Percentiles rank a stretch among this genome's conserved stretches.
These are phyloP conservation scores for Ispidina lecontei DNA, from an alignment of 2,797 vertebrate species.

Conservation along the genomic window DNA sequence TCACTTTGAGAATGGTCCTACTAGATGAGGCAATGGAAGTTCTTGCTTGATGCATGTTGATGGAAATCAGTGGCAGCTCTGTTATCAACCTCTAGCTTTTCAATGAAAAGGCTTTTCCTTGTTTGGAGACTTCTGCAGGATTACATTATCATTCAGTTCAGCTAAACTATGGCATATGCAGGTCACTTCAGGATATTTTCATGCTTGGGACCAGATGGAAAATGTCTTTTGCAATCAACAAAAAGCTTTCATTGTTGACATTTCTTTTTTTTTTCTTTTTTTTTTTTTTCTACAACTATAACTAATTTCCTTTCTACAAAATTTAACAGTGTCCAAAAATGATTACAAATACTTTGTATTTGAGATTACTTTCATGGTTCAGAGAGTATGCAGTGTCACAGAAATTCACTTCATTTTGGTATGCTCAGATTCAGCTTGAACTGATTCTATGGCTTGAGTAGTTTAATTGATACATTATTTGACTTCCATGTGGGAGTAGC, in stretches of 20 bases:
- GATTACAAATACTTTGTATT: conserved; percentile 58
- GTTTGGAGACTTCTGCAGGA: neutral
- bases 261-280: conserved; percentile 4
- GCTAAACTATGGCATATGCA: conserved; percentile 9
- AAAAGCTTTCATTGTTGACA: conserved; percentile 56
- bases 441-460: neutral
- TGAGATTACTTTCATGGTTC: conserved; percentile 60
- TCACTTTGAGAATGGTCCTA: neutral
- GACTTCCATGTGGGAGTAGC: neutral
- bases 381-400: conserved; percentile 27
- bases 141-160: conserved; percentile 31
- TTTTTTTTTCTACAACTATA: conserved; percentile 50
- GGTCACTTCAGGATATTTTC: conserved; percentile 67
- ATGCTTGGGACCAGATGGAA: conserved; percentile 65
- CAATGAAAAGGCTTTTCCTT: neutral
- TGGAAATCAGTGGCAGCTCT: neutral
- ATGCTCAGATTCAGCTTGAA: neutral
- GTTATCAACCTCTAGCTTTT: neutral
- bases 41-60: neutral
- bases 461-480: neutral
- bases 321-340: conserved; percentile 55
- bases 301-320: conserved; percentile 66
- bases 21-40: neutral
- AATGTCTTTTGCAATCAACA: conserved; percentile 64
- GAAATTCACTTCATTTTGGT: conserved; percentile 31